phyloP scores from a whole-genome alignment of 2,888 invertebrate species.

The Apamea epomidion region DNA sequence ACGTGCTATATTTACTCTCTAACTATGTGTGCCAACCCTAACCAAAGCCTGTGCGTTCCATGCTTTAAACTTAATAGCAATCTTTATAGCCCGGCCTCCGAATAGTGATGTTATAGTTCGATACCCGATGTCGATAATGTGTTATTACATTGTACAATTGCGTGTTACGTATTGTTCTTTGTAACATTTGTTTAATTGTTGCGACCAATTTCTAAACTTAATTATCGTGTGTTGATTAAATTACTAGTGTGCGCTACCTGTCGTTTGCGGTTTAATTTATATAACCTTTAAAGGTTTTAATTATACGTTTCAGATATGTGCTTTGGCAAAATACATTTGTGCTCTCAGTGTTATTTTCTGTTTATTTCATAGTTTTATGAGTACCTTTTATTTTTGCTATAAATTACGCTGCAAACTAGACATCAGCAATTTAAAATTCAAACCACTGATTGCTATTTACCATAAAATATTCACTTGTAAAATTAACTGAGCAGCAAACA shows the following conservation, averaged over 20 bases:
- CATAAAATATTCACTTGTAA: conserved; percentile 66
- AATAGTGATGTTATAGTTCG: conserved; percentile 84
- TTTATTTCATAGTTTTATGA: conserved; percentile 13
- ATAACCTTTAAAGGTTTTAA: conserved; percentile 24
- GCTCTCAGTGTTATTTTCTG: neutral
- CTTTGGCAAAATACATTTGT: neutral
- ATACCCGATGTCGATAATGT: conserved; percentile 83
- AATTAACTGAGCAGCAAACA: conserved; percentile 63
- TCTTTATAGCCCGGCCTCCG: conserved; percentile 85
- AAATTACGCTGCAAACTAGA: conserved; percentile 52
- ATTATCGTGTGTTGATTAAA: conserved; percentile 56
- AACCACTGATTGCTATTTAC: conserved; percentile 58
- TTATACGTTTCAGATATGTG: conserved; percentile 20
- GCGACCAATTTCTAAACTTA: conserved; percentile 48
- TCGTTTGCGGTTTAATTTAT: conserved; percentile 34
- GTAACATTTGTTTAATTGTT: conserved; percentile 58
- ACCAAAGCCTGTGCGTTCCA: conserved; percentile 73
- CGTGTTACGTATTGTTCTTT: conserved; percentile 71
- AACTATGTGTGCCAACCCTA: conserved; percentile 61
- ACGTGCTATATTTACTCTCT: conserved; percentile 51
- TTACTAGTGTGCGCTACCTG: conserved; percentile 39
- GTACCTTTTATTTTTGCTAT: conserved; percentile 35
- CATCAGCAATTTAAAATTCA: conserved; percentile 53
- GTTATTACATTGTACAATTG: conserved; percentile 77
- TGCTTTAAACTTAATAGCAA: conserved; percentile 89